phyloP scores from a whole-genome alignment of 92 coral and sea anemone genomes.

The Pocillopora meandrina region DNA sequence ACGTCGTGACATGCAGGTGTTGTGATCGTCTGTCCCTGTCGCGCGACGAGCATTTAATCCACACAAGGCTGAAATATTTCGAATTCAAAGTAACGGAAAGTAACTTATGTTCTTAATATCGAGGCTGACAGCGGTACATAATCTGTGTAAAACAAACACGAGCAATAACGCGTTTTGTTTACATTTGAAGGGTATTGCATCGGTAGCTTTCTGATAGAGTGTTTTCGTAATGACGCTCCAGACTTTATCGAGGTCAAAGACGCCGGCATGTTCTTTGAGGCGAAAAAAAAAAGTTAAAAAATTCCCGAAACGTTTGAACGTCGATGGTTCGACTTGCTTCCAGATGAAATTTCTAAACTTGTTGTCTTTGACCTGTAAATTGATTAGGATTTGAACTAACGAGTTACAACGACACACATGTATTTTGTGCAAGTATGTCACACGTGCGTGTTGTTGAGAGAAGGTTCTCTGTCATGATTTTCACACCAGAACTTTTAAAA shows the following conservation, averaged over 20 bases:
- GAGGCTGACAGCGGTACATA: neutral
- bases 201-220: neutral
- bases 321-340: neutral
- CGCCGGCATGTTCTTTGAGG: neutral
- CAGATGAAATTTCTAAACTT: neutral
- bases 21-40: conserved; percentile 18
- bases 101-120: conserved; percentile 20
- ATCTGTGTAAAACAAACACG: conserved; percentile 2
- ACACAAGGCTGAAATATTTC: conserved; percentile 27
- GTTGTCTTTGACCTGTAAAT: neutral
- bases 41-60: conserved; percentile 32
- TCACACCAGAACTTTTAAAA: conserved; percentile 27
- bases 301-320: neutral
- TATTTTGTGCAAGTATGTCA: neutral
- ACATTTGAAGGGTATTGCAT: conserved; percentile 7
- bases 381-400: neutral
- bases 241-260: conserved; percentile 9
- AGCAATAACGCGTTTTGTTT: neutral
- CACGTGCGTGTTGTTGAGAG: neutral
- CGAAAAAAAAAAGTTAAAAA: neutral
- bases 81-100: conserved; percentile 30
- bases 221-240: conserved; percentile 10
- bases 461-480: conserved; percentile 9
- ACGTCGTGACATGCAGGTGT: conserved; percentile 28
- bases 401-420: too few relatives aligned